A percentile compares a stretch with the other conserved stretches of the same genome.
Evolutionary conservation across 2,113 vertebrate genomes (phyloP).

Genomic region (Piaya cayana): DNA sequence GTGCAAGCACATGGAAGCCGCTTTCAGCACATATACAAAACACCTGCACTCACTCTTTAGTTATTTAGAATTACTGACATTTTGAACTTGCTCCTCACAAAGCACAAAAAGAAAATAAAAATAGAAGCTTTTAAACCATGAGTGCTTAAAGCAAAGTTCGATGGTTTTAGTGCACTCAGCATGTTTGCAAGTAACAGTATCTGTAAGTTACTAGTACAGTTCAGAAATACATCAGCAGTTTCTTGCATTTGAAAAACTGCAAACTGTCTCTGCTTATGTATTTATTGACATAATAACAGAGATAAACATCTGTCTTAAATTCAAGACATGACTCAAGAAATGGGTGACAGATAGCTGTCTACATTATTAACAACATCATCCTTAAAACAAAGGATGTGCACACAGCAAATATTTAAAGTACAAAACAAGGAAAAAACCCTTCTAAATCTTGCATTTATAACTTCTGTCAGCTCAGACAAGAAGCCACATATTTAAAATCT

Average conservation of each 20-base stretch:
- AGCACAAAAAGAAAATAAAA: background rate
- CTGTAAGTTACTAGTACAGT: background rate
- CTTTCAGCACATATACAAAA: background rate
- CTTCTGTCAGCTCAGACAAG: background rate
- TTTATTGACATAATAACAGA: background rate
- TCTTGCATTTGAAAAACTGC: background rate
- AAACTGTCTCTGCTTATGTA: background rate
- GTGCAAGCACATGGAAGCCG: background rate
- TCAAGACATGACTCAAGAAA: background rate
- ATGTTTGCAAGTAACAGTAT: background rate
- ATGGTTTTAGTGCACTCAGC: background rate
- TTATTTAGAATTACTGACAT: background rate
- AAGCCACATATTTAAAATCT: background rate
- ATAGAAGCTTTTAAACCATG: background rate
- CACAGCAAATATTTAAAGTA: background rate
- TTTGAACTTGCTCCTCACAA: background rate
- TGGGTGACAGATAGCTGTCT: background rate
- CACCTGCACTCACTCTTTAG: fast-evolving
- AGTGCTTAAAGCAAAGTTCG: background rate
- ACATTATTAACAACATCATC: background rate
- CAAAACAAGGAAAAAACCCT: background rate
- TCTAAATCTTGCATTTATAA: background rate
- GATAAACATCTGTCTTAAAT: background rate
- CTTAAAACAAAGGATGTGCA: background rate
- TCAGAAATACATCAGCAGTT: background rate